Conservation (phyloP, 1,140 invertebrate species). For the Asbolus verrucosus region DNA sequence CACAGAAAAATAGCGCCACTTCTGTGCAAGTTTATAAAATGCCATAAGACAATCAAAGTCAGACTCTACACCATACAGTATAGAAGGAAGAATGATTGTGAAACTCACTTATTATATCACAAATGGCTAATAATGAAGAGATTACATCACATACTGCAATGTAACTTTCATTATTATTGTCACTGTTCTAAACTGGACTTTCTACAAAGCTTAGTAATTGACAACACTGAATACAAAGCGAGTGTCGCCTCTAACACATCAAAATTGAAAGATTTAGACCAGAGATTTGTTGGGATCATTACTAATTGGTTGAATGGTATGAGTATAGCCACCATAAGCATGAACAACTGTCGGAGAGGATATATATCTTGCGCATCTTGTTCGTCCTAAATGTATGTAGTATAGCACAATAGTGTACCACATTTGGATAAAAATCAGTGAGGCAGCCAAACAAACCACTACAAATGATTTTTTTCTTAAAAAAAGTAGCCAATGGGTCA, state of each 20-base stretch:
- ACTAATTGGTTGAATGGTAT: constrained; percentile 38
- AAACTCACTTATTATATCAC: constrained; percentile 30
- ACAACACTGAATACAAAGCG: too few species aligned
- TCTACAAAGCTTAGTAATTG: constrained; percentile 13
- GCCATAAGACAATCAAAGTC: constrained; percentile 24
- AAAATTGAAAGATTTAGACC: constrained; percentile 36
- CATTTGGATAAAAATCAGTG: constrained; percentile 34
- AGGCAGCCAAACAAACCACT: constrained; percentile 42
- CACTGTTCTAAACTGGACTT: constrained; percentile 25
- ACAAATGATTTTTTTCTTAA: too few species aligned
- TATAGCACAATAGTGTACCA: constrained; percentile 46
- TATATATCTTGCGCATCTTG: constrained; percentile 19
- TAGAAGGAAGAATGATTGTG: constrained; percentile 26
- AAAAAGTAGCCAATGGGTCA: too few species aligned
- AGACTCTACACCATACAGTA: too few species aligned
- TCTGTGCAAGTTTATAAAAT: constrained; percentile 26
- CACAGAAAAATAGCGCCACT: constrained; percentile 34
- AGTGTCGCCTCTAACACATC: constrained; percentile 16
- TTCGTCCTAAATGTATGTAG: constrained; percentile 31
- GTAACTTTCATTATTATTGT: constrained; percentile 24
- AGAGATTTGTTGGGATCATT: constrained; percentile 37
- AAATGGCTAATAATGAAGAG: constrained; percentile 27
- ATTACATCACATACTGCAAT: background rate
- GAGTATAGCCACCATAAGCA: constrained; percentile 47
- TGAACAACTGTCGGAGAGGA: constrained; percentile 39